Percentiles rank a stretch among this genome's conserved stretches.
Evolutionary conservation across 2,797 vertebrate species (phyloP).

Genomic region (Sebastiscus albofasciatus): DNA sequence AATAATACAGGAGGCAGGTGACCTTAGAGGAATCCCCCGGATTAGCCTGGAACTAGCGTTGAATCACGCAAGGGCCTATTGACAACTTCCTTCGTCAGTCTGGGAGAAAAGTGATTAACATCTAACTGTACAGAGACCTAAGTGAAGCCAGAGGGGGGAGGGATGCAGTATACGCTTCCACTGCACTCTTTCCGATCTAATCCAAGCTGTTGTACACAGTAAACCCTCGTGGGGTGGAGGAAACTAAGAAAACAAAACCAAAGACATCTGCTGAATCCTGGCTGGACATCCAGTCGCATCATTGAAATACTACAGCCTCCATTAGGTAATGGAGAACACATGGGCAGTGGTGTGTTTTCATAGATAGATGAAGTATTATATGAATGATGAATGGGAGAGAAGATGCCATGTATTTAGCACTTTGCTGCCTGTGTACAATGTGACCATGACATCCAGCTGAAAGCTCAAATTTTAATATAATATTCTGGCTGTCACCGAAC

Average conservation of each 20-base stretch:
- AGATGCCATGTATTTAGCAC: constrained; percentile 9
- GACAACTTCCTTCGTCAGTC: constrained; percentile 40
- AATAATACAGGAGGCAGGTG: constrained; percentile 43
- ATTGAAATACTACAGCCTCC: constrained; percentile 54
- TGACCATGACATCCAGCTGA: constrained; percentile 15
- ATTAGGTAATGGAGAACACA: constrained; percentile 58
- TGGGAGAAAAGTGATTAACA: constrained; percentile 59
- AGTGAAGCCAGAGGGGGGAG: constrained; percentile 52
- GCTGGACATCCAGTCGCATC: constrained; percentile 49
- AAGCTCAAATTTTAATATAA: constrained; percentile 8
- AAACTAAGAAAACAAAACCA: constrained; percentile 48
- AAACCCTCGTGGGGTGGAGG: constrained; percentile 44
- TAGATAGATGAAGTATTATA: constrained; percentile 26
- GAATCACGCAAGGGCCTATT: constrained; percentile 49
- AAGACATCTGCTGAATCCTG: constrained; percentile 68
- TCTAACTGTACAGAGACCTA: constrained; percentile 34
- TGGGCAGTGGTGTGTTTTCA: constrained; percentile 47
- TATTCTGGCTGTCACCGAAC: constrained; percentile 9
- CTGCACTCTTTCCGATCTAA: constrained; percentile 43
- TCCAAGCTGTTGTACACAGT: constrained; percentile 41
- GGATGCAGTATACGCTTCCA: constrained; percentile 25
- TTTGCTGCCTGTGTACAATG: not conserved
- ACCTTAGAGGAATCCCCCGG: constrained; percentile 48
- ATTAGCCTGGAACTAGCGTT: constrained; percentile 46
- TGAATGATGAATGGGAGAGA: constrained; percentile 27